These are phyloP conservation scores for Cynodonichthys magdalenae DNA, from an alignment of 2,797 vertebrate genomes.

Conservation along the genomic window DNA sequence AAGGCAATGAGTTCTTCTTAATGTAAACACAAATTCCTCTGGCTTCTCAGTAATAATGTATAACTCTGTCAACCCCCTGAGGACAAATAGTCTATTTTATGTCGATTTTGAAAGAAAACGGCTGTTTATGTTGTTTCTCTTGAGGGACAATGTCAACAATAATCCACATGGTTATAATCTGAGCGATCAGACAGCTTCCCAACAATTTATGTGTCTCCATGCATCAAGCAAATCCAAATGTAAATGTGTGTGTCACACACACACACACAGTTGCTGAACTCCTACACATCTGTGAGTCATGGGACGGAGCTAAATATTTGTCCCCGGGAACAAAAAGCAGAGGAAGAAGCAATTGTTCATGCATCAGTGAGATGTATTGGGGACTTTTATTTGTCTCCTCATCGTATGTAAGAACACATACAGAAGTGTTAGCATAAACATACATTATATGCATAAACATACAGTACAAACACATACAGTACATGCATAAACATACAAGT, in stretches of 20 bases:
- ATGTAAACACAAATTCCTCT: not conserved
- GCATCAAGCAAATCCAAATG: not conserved
- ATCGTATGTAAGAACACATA: not conserved
- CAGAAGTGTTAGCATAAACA: not conserved
- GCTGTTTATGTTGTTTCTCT: not conserved
- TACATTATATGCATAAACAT: not conserved
- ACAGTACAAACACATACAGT: too few relatives aligned
- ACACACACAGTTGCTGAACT: constrained; percentile 10
- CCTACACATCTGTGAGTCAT: constrained; percentile 14
- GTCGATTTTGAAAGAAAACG: constrained; percentile 35
- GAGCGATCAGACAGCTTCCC: not conserved
- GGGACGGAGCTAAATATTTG: constrained; percentile 13
- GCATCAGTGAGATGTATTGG: not conserved
- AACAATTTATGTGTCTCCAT: not conserved
- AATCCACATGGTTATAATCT: constrained; percentile 6
- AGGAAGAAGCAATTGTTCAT: not conserved
- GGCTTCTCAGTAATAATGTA: constrained; percentile 19
- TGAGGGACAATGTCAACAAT: constrained; percentile 4
- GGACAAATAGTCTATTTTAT: constrained; percentile 12
- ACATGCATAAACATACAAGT: too few relatives aligned
- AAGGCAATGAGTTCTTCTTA: too few relatives aligned
- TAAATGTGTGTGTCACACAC: not conserved
- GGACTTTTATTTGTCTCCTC: not conserved
- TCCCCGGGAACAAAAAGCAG: not conserved
- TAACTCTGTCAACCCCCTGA: constrained; percentile 6